Evolutionary conservation across 2,888 invertebrate species (phyloP).

Genomic region (Platycheirus albimanus): DNA sequence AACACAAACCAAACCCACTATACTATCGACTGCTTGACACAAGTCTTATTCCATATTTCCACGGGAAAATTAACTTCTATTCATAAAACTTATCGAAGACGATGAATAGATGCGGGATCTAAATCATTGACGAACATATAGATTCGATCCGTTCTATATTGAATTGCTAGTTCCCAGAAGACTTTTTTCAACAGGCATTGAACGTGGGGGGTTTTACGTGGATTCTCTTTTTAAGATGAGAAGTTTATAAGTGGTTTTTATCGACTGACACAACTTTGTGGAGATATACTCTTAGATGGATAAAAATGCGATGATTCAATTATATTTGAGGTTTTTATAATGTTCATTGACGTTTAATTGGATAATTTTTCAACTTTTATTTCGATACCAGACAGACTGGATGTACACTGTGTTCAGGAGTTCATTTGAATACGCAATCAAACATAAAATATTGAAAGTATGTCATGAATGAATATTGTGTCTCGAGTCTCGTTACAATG

Average conservation of each 20-base stretch:
- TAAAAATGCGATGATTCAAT: no score
- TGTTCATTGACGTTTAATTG: no score
- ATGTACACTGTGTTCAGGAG: no score
- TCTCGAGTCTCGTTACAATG: no score
- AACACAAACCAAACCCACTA: background rate
- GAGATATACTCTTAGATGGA: no score
- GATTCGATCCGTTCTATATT: conserved; percentile 16
- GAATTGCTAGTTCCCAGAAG: conserved; percentile 32
- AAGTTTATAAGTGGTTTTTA: background rate
- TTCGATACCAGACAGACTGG: no score
- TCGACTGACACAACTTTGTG: background rate
- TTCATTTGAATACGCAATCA: no score
- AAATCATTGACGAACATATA: conserved; percentile 27
- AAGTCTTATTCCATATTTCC: conserved; percentile 15
- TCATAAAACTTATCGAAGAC: conserved; percentile 62
- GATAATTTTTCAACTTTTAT: no score
- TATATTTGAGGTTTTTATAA: no score
- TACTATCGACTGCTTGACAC: background rate
- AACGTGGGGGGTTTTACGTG: background rate
- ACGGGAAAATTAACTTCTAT: conserved; percentile 66
- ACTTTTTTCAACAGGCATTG: conserved; percentile 3
- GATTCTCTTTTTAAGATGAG: background rate
- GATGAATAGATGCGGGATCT: conserved; percentile 51
- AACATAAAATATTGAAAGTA: no score
- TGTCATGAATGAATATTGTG: no score